phyloP scores from a whole-genome alignment of 2,888 invertebrate species.

The Ctena decussata region DNA sequence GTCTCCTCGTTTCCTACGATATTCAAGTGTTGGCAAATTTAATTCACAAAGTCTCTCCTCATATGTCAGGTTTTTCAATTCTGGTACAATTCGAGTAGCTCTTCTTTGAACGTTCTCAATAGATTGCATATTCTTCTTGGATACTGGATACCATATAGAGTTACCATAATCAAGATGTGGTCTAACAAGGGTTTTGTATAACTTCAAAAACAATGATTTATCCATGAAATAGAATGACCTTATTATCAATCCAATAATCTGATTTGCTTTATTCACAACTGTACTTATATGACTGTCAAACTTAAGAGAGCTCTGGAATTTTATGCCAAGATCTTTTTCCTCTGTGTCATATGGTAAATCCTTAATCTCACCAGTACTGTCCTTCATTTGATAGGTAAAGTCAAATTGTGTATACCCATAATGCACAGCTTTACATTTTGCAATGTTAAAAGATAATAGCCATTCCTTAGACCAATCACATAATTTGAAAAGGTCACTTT shows the following conservation, averaged over 20 bases:
- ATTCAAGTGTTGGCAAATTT: slow-evolving; percentile 22
- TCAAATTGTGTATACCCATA: neutral
- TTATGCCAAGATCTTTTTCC: slow-evolving; percentile 27
- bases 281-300: slow-evolving; percentile 28
- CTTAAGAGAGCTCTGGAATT: neutral
- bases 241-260: slow-evolving; percentile 14
- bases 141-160: neutral
- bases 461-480: slow-evolving; percentile 21
- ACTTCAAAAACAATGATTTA: slow-evolving; percentile 17
- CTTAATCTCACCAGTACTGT: neutral
- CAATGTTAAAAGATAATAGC: slow-evolving; percentile 20
- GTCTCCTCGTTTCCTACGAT: slow-evolving; percentile 19
- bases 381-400: neutral
- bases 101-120: neutral
- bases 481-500: slow-evolving; percentile 21
- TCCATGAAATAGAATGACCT: slow-evolving; percentile 15
- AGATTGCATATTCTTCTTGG: neutral
- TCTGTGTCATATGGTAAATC: neutral
- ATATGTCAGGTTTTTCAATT: slow-evolving; percentile 7
- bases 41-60: slow-evolving; percentile 17
- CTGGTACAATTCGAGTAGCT: slow-evolving; percentile 24
- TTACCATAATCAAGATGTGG: slow-evolving; percentile 35
- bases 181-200: slow-evolving; percentile 38
- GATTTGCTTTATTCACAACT: slow-evolving; percentile 24
- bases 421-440: slow-evolving; percentile 26